A percentile compares a stretch with the other conserved stretches of the same genome.
Evolutionary conservation across 2,888 invertebrate species (phyloP).

Genomic region (Ceraclea dissimilis): DNA sequence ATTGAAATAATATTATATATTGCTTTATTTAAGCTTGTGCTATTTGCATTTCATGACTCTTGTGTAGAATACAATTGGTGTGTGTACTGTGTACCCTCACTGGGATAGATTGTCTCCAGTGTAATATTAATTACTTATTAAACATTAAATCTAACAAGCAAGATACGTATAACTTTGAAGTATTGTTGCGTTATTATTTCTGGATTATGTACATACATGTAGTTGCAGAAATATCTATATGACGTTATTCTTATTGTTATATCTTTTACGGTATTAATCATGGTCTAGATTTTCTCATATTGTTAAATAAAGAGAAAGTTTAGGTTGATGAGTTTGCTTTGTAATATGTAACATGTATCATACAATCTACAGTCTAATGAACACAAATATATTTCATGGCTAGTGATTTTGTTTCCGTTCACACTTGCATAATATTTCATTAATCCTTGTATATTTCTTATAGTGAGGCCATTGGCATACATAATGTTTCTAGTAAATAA

Average conservation of each 20-base stretch:
- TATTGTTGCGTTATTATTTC: background rate
- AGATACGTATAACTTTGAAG: background rate
- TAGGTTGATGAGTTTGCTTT: conserved; percentile 11
- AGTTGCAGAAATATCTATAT: too few species aligned
- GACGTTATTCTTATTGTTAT: too few species aligned
- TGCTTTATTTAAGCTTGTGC: too few species aligned
- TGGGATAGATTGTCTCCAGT: too few species aligned
- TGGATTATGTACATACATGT: background rate
- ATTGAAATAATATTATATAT: too few species aligned
- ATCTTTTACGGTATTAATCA: background rate
- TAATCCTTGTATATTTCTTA: background rate
- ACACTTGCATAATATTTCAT: conserved; percentile 15
- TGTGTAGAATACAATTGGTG: too few species aligned
- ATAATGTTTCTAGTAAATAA: too few species aligned
- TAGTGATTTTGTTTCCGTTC: conserved; percentile 20
- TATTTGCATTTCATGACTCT: too few species aligned
- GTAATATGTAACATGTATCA: background rate
- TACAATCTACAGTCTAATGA: conserved; percentile 17
- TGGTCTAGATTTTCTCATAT: conserved; percentile 13
- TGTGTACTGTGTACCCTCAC: too few species aligned
- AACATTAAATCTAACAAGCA: too few species aligned
- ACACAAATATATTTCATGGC: conserved; percentile 22
- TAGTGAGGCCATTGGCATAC: conserved; percentile 1
- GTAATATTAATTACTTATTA: too few species aligned
- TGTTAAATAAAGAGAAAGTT: conserved; percentile 23